Evolutionary conservation across 2,888 invertebrate genomes (phyloP), one percentile per base, ranked within the genome.

Genomic region (Lithosia quadra): DNA sequence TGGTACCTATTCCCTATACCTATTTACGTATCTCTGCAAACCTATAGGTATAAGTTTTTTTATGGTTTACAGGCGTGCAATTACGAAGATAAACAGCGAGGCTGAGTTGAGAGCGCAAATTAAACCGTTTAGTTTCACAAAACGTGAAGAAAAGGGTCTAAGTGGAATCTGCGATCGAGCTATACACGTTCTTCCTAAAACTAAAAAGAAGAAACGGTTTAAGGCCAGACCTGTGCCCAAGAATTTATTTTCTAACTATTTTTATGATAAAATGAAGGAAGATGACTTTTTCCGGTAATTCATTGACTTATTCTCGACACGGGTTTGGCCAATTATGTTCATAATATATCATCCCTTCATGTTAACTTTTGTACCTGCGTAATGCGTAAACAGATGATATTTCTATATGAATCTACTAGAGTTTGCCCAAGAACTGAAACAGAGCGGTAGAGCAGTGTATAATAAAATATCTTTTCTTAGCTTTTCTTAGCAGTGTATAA

Each of bases 221-320:
- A 95, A 92, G 81, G 97, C 97, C 0, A 96, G 96, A 75, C 97
- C 97, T 0, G 96, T 97, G 13, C 97, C 97, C 0, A 96, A 95
- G 84, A 96, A 96, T 87, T 89, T 97, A 28, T 97, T 97, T 84
- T 96, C 96, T 21, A 96, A 96, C 82, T 96, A 96, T 74, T 95
- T 97, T 80, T 97, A 97, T 75, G 96, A 96, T 74, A 96, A 96
- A 85, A 96, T 96, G 95, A 95, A 96, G 75, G 97, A 97, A 84
- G 96, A 97, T 79, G 96, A 97, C 76, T 97, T 96, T 89, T 97
- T 96, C 87, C 95, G 97, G 97, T 97, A 81, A 33, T 13, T 56
- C 7, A 10, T 11, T 13, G 2, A 49, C 9, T 58, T 58, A 53
- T 39, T 60, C 10, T 9, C 4, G 1, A 13, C 15, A 60, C 15